Evolutionary conservation across 2,888 invertebrate species (phyloP), one percentile per base, ranked within the genome.

Genomic region (Hypolimnas misippus): DNA sequence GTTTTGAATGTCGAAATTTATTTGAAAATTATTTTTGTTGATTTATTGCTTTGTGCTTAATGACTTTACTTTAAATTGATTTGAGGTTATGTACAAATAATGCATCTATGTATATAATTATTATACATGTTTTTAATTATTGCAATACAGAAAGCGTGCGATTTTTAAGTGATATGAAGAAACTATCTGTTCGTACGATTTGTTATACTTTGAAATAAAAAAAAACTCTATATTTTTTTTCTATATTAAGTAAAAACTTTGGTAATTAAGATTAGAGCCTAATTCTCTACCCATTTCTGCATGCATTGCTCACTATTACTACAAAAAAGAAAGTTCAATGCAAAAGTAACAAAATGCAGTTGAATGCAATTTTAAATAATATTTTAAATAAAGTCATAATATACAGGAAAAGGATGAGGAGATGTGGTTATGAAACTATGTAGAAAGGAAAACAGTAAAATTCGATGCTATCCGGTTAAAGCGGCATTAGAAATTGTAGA

Each of bases 1-100:
- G 46, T 52, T 62, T 40, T 58, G 57, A 65, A 57, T 46, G 62
- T 62, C 62, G 55, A 65, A 25, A 38, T 56, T 53, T 58, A 62
- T 58, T 62, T 49, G 58, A 53, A 55, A 53, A 42, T 33, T 12
- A 19, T 57, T 61, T 55, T 46, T n/a, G 14, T 55, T 66, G 63
- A 66, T 66, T 66, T 57, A 63, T 63, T 66, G 21, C 29, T 33
- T 53, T 19, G 12, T 46, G 14, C 16, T 40, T 55, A 40, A 31
- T 51, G 25, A 25, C 42, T 44, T 2, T 12, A 17, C 14, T 46
- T 50, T 50, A 19, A 35, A 35, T 19, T 46, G 8, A 46, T 51
- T 51, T 51, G 14, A 31, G 14, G 16, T 16, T 21, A 46, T 12
- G 12, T 19, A 46, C 21, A 21, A 21, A 46, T 12, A 46, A 19